Evolutionary conservation across 2,113 vertebrate genomes (phyloP).

Genomic region (Oreotrochilus melanogaster): DNA sequence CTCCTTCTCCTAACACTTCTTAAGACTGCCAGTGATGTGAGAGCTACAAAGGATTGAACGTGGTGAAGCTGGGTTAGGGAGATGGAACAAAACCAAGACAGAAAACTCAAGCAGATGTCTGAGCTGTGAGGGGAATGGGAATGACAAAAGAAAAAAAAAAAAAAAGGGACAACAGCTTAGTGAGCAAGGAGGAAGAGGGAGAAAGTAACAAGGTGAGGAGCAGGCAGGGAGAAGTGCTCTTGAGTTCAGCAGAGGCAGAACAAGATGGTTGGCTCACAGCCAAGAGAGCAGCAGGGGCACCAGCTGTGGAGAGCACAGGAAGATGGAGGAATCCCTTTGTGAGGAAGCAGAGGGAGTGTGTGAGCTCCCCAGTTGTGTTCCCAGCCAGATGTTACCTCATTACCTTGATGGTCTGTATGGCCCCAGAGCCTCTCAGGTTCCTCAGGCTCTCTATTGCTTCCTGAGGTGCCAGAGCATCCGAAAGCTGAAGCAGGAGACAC

Average conservation of each 20-base stretch:
- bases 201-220: neutral
- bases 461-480: constrained; percentile 78
- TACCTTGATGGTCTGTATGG: constrained; percentile 92
- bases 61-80: neutral
- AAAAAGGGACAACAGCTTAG: neutral
- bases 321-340: neutral
- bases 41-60: neutral
- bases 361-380: accelerated
- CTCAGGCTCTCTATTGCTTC: constrained; percentile 86
- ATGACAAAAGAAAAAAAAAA: neutral
- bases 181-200: neutral
- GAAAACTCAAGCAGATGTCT: neutral
- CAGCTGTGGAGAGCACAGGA: neutral
- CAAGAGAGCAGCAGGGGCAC: neutral
- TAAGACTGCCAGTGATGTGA: accelerated
- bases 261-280: neutral
- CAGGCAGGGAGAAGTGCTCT: neutral
- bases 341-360: neutral
- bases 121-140: neutral
- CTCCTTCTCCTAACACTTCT: neutral
- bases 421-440: constrained; percentile 84
- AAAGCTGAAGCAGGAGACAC: constrained; percentile 89
- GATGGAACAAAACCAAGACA: neutral
- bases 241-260: neutral
- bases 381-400: neutral